Percentiles rank a stretch among this genome's conserved stretches.
Evolutionary conservation across 2,113 vertebrate genomes (phyloP).

Genomic region (Pseudopipra pipra): DNA sequence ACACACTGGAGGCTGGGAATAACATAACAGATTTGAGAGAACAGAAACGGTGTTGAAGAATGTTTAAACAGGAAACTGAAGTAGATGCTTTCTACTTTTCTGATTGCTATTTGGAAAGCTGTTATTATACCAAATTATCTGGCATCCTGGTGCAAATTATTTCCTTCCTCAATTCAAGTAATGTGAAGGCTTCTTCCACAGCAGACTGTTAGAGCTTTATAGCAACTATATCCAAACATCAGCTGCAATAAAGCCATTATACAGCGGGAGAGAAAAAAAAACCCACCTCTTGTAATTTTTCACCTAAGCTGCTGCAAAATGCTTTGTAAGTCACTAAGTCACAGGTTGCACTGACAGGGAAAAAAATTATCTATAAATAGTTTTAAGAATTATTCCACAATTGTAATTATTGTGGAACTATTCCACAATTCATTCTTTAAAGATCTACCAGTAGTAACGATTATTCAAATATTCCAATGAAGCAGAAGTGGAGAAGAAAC

Average conservation of each 20-base stretch:
- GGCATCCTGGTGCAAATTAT: slow-evolving; percentile 54
- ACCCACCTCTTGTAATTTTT: background rate
- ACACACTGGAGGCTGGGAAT: background rate
- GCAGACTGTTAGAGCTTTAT: background rate
- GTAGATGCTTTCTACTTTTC: background rate
- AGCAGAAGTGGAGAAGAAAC: background rate
- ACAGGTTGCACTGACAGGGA: background rate
- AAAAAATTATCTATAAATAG: background rate
- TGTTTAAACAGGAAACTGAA: background rate
- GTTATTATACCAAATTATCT: slow-evolving; percentile 57
- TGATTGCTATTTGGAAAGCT: slow-evolving; percentile 23
- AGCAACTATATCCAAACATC: slow-evolving; percentile 1
- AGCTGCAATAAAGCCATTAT: background rate
- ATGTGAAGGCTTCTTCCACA: background rate
- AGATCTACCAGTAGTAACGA: background rate
- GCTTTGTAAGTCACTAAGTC: background rate
- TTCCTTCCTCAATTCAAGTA: slow-evolving; percentile 71
- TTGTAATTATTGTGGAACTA: background rate
- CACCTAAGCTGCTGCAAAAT: background rate
- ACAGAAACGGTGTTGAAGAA: background rate
- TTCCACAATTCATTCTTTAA: background rate
- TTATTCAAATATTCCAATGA: background rate
- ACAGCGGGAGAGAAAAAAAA: background rate
- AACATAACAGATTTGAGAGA: background rate
- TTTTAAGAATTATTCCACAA: background rate